Evolutionary conservation across 2,113 vertebrate species (phyloP), one percentile per base, ranked within the genome.

Genomic region (Cervus canadensis): DNA sequence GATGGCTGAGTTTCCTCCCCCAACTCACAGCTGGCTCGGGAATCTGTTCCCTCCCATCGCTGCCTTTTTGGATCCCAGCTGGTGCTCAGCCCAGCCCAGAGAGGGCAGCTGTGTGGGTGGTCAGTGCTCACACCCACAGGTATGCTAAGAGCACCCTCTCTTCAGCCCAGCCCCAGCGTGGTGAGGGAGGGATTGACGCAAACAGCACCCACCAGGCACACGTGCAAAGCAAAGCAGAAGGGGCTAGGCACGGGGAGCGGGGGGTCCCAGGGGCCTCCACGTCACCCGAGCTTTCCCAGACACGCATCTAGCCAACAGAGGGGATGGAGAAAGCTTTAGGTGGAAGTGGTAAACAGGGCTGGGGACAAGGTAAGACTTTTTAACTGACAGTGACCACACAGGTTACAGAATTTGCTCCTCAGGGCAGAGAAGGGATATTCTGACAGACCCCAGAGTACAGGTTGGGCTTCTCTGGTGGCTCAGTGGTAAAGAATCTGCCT

Each of bases 1-100:
- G 95, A 98, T 91, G 95, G 96, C 92, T 4, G 33, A 91, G 95
- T 9, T 52, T 89, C 52, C 93, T 88, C 89, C 90, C 67, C 21
- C 59, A 8, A 50, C 52, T 89, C 89, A 60, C 82, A 90, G 2
- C 91, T 94, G 95, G 30, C 89, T 97, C 96, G 86, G 91, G 97
- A 97, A 40, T 90, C 54, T 85, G 26, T 6, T 28, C 62, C 23
- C 45, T 59, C 40, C 90, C 9, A 0, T 13, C 33, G 7, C 79
- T 40, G 21, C 78, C n/a, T 26, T 40, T 85, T 40, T 86, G 30
- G 60, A 60, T 36, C 40, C 67, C 84, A 59, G 94, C 25, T 25
- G 8, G n/a, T 16, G 5, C 50, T 52, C n/a, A 40, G 10, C 4
- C 28, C 33, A 19, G 94, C 6, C 25, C 40, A 7, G 13, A n/a